Base-by-base conservation (phyloP, 1,140 invertebrate species). In the Pachyrhynchus sulphureomaculatus region DNA sequence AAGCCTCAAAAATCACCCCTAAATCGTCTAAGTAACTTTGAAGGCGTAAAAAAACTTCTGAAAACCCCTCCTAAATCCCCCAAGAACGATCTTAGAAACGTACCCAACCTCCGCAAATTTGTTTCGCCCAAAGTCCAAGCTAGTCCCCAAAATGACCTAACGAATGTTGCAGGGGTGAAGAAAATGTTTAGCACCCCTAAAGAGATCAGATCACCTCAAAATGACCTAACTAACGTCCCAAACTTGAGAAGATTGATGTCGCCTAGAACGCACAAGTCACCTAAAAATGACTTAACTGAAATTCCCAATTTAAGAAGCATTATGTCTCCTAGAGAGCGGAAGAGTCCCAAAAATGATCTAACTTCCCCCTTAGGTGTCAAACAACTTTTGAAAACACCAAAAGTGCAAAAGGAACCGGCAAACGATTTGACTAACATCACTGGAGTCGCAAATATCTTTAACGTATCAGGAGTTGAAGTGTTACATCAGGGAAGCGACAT, bases 291-390 rank as follows among this genome's bases (percentile, higher is more conserved):
- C 65, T 58, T 80, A 32, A 61, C 64, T 4, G 72, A 80, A 61
- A 64, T 79, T n/a, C 67, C 65, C 41, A 78, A 79, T 73, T 32
- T 74, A 17, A 26, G 54, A 47, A 58, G 48, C 47, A 51, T 69
- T 13, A 32, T 72, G 49, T 65, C 68, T 20, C 66, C 66, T 3
- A 64, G 59, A 58, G 9, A 41, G 42, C 67, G 62, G 3, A 68
- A 69, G 9, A 74, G 73, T 0, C 79, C 80, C 0, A 72, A 68
- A 29, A 78, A 82, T 66, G 78, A 81, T 65, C 64, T 81, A 23
- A 29, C 6, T 6, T 6, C 26, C 55, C 39, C 56, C 66, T 34
- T 67, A 70, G 2, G 26, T 29, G 26, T 29, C 2, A 29, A 29
- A 6, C 26, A 29, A 1, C 26, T 29, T 29, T 10, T 29, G 8